Evolutionary conservation across 2,797 vertebrate species (phyloP), one percentile per base, ranked within the genome.

Genomic region (Orestias chungarensis): DNA sequence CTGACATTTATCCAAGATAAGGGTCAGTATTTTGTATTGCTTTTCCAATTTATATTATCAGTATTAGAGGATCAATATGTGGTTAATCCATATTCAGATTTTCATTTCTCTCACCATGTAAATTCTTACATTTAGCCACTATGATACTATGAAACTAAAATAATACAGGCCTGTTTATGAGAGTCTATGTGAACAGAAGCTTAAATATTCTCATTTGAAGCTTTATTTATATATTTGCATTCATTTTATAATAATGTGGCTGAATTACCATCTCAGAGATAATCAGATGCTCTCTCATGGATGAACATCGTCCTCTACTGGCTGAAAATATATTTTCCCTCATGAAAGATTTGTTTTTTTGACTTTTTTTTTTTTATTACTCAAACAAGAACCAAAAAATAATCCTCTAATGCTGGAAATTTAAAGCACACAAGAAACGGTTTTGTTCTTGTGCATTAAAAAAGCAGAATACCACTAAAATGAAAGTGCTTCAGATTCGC

Each of bases 231-330:
- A 18, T 12, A 23, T 33, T 57, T 57, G 31, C 29, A 20, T 33
- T 57, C 20, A 33, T 27, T 33, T 7, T 9, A 3, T 33, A 29
- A 0, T 31, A 55, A 55, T 9, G 7, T 55, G 27, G 15, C 29
- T 29, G 31, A 7, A 33, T 33, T 33, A 17, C 9, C 1, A 57
- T 57, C 33, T 57, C 8, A 18, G 54, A 31, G 54, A 57, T 1
- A 23, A 20, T 42, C 40, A 27, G 29, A 14, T 25, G n/a, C 46
- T 66, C 18, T 69, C 18, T 9, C 42, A 50, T 15, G 17, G 67
- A 29, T 66, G 46, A 75, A 85, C 73, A 67, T 31, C 66, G 0
- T 86, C 88, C 86, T 78, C 90, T 91, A 76, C 75, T 89, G 91
- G 89, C 42, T 57, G 3, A 76, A 74, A 61, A 1, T 10, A 52